phyloP scores from a whole-genome alignment of 2,888 invertebrate species.

The Acleris emargana region DNA sequence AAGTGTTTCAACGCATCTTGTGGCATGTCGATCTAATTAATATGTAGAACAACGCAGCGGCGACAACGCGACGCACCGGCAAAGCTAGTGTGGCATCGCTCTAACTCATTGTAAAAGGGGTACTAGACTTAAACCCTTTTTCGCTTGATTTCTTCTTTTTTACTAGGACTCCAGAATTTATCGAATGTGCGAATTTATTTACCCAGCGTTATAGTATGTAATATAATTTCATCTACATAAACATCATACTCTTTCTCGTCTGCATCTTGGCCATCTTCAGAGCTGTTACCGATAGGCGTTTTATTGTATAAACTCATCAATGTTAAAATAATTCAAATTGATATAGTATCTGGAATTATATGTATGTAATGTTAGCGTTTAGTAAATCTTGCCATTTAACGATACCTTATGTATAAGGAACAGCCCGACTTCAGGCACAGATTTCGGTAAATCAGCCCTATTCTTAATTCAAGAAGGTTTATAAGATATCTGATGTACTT shows the following conservation, averaged over 20 bases:
- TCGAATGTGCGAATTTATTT: too few species aligned
- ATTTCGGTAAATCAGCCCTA: not conserved
- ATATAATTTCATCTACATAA: not conserved
- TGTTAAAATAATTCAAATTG: conserved; percentile 35
- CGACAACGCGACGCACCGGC: too few species aligned
- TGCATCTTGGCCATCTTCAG: not conserved
- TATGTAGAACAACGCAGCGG: too few species aligned
- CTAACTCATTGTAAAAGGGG: too few species aligned
- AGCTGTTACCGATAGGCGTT: not conserved
- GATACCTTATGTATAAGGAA: conserved; percentile 64
- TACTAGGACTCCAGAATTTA: too few species aligned
- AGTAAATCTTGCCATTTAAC: conserved; percentile 78
- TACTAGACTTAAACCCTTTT: too few species aligned
- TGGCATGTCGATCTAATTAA: too few species aligned
- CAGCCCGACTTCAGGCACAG: conserved; percentile 51
- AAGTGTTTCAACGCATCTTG: too few species aligned
- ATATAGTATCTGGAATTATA: conserved; percentile 46
- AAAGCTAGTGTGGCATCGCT: too few species aligned
- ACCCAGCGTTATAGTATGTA: too few species aligned
- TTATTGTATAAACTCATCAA: conserved; percentile 24
- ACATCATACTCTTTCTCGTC: not conserved
- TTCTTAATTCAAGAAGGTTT: not conserved
- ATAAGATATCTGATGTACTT: not conserved
- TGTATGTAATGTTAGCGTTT: conserved; percentile 78
- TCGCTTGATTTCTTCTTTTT: too few species aligned